These are phyloP conservation scores for Gallinago undulata DNA, from an alignment of 2,113 vertebrate species.

Conservation along the genomic window DNA sequence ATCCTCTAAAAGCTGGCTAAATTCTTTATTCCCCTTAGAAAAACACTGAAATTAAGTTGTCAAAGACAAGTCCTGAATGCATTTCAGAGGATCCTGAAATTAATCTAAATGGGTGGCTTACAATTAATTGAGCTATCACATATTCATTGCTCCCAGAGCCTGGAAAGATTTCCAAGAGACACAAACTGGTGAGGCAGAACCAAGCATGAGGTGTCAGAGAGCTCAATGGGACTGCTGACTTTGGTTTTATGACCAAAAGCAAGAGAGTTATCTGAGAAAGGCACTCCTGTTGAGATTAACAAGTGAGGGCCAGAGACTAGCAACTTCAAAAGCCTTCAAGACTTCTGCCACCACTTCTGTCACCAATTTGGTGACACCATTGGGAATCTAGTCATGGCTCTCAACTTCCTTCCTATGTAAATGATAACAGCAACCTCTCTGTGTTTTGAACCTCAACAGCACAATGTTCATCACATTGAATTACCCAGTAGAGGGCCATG, in stretches of 20 bases:
- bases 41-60: background rate
- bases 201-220: background rate
- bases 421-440: background rate
- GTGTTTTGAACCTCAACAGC: background rate
- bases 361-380: fast-evolving
- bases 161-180: background rate
- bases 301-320: background rate
- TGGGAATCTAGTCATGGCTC: background rate
- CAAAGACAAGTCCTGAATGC: background rate
- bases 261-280: background rate
- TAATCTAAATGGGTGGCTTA: slow-evolving; percentile 7
- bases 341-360: background rate
- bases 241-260: background rate
- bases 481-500: background rate
- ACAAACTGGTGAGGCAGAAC: background rate
- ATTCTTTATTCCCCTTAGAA: background rate
- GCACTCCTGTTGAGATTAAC: fast-evolving
- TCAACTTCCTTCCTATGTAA: background rate
- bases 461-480: fast-evolving
- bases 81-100: background rate
- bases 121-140: background rate
- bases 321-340: background rate
- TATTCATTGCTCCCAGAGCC: background rate
- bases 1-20: background rate
- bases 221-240: background rate